A percentile compares a stretch with the other conserved stretches of the same genome.
Conservation (phyloP, 2,113 vertebrate genomes). For the Baryphthengus martii region DNA sequence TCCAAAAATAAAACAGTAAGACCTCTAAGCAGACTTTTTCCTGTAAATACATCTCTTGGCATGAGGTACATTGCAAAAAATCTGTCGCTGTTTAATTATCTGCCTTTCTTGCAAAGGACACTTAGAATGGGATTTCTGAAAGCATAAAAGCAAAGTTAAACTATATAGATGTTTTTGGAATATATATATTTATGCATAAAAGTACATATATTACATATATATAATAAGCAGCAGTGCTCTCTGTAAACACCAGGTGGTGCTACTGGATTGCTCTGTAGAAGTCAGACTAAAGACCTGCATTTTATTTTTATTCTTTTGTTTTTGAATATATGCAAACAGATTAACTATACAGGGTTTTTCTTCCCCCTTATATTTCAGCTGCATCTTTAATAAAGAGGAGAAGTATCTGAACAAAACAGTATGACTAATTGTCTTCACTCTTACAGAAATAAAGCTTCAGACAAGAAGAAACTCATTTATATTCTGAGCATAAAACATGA, state of each 20-base stretch:
- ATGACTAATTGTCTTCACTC: not conserved
- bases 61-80: not conserved
- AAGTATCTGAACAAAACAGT: not conserved
- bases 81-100: not conserved
- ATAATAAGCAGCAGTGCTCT: not conserved
- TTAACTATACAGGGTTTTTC: not conserved
- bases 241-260: conserved; percentile 1
- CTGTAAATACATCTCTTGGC: not conserved
- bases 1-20: not conserved
- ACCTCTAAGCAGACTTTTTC: not conserved
- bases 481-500: not conserved
- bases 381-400: not conserved
- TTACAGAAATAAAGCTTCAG: not conserved
- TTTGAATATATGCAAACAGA: not conserved
- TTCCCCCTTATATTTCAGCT: not conserved
- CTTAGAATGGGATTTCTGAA: not conserved
- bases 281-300: accelerated
- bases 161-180: not conserved
- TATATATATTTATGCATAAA: too few species aligned
- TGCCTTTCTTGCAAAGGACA: not conserved
- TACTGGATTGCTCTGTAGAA: not conserved
- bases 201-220: accelerated
- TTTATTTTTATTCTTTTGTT: not conserved
- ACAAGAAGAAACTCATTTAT: not conserved
- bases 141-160: not conserved